Conservation (phyloP, 2,113 vertebrate species). For the Corvus moneduloides region DNA sequence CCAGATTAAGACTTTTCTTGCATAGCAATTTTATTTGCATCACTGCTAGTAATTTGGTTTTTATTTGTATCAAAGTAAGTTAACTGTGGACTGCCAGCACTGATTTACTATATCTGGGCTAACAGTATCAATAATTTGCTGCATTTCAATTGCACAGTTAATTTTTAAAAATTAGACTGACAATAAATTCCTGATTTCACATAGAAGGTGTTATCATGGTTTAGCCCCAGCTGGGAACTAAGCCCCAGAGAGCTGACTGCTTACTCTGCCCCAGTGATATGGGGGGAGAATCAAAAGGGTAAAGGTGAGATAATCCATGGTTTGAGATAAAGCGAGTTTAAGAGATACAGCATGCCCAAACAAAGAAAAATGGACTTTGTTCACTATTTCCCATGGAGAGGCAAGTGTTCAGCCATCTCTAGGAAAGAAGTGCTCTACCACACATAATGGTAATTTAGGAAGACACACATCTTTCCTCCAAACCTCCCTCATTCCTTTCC, state of each 20-base stretch:
- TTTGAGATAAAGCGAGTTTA: neutral
- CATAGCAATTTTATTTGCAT: neutral
- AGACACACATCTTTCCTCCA: neutral
- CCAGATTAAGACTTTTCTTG: neutral
- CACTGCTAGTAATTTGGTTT: neutral
- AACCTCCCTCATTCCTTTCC: neutral
- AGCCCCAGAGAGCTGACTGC: neutral
- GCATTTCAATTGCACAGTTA: neutral
- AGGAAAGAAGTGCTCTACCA: neutral
- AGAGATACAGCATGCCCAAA: neutral
- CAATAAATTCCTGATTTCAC: neutral
- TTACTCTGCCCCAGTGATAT: no score
- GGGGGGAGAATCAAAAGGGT: neutral
- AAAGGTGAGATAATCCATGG: neutral
- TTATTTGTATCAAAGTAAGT: neutral
- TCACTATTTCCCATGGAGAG: neutral
- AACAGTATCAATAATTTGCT: neutral
- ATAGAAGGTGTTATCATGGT: accelerated
- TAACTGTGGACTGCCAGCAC: neutral
- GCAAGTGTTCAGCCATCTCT: neutral
- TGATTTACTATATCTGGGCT: neutral
- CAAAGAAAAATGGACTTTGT: neutral
- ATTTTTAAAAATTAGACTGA: neutral
- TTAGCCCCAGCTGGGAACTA: neutral
- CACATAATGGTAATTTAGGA: neutral